Conservation (phyloP, 23 tunicate species). For the Aplidium turbinatum region DNA sequence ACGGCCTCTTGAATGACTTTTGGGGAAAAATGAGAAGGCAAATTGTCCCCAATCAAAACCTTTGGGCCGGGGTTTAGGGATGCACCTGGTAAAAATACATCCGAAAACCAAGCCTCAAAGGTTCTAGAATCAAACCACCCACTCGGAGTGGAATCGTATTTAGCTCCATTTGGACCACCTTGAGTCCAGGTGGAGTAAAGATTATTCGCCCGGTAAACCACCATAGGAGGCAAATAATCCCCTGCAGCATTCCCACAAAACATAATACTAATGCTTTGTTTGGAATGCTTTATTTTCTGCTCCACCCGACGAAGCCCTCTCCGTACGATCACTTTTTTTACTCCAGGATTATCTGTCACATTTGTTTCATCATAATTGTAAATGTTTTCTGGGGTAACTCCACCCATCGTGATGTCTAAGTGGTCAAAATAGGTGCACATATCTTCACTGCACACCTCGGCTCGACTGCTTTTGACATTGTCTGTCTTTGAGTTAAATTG, state of each 20-base stretch:
- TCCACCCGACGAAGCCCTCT: neutral
- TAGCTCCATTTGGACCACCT: conserved; percentile 8
- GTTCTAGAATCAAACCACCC: conserved; percentile 24
- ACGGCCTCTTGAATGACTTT: neutral
- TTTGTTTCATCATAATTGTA: no score
- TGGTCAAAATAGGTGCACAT: neutral
- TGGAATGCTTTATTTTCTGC: conserved; percentile 16
- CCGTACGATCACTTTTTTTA: no score
- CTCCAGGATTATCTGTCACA: no score
- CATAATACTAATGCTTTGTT: conserved; percentile 3
- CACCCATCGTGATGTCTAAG: neutral
- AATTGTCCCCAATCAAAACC: conserved; percentile 23
- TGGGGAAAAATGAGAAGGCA: conserved; percentile 25
- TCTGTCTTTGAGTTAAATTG: conserved; percentile 15
- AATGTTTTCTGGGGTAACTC: neutral
- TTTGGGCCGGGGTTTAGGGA: neutral
- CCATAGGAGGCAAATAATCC: conserved; percentile 14
- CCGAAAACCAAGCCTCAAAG: neutral
- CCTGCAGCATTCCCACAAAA: neutral
- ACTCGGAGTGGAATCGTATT: neutral
- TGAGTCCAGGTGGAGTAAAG: neutral
- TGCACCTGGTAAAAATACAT: neutral
- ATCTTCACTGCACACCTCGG: no score
- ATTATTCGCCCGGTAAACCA: conserved; percentile 4
- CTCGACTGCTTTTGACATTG: no score